Percentiles rank a stretch among this genome's conserved stretches.
Evolutionary conservation across 1,140 invertebrate species (phyloP).

Genomic region (Patella vulgata): DNA sequence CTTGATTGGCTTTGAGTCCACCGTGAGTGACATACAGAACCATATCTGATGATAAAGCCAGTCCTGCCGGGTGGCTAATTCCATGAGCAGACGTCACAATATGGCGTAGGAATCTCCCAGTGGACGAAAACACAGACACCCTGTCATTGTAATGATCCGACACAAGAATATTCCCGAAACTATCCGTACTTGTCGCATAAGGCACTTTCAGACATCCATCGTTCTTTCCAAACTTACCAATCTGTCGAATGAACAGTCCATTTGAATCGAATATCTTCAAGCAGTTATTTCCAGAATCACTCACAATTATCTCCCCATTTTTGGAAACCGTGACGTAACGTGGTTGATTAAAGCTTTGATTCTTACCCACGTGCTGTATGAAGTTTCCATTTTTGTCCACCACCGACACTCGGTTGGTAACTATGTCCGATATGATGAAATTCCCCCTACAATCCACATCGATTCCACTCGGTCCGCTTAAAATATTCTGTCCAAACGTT

Average conservation of each 20-base stretch:
- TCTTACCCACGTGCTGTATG: slow-evolving; percentile 6
- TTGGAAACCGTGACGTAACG: slow-evolving; percentile 35
- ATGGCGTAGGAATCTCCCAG: slow-evolving; percentile 42
- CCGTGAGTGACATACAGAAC: slow-evolving; percentile 34
- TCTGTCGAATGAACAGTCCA: slow-evolving; percentile 66
- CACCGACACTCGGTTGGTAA: slow-evolving; percentile 22
- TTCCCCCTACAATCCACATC: slow-evolving; percentile 18
- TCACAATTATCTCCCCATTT: slow-evolving; percentile 45
- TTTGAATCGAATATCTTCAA: slow-evolving; percentile 45
- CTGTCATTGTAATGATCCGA: slow-evolving; percentile 92
- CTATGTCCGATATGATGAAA: slow-evolving; percentile 31
- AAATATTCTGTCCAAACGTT: slow-evolving; percentile 23
- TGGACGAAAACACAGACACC: slow-evolving; percentile 35
- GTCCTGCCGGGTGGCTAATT: slow-evolving; percentile 40
- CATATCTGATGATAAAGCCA: slow-evolving; percentile 29
- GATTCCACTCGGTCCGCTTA: slow-evolving; percentile 30
- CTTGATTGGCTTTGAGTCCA: slow-evolving; percentile 30
- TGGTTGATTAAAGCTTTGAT: slow-evolving; percentile 31
- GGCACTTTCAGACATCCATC: slow-evolving; percentile 84
- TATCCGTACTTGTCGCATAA: slow-evolving; percentile 88
- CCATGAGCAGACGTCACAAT: slow-evolving; percentile 39
- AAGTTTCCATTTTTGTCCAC: slow-evolving; percentile 16
- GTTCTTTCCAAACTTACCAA: slow-evolving; percentile 78
- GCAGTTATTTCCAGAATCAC: slow-evolving; percentile 48
- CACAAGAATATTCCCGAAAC: slow-evolving; percentile 81